Evolutionary conservation across 2,888 invertebrate genomes (phyloP), one percentile per base, ranked within the genome.

Genomic region (Atrina japonica): DNA sequence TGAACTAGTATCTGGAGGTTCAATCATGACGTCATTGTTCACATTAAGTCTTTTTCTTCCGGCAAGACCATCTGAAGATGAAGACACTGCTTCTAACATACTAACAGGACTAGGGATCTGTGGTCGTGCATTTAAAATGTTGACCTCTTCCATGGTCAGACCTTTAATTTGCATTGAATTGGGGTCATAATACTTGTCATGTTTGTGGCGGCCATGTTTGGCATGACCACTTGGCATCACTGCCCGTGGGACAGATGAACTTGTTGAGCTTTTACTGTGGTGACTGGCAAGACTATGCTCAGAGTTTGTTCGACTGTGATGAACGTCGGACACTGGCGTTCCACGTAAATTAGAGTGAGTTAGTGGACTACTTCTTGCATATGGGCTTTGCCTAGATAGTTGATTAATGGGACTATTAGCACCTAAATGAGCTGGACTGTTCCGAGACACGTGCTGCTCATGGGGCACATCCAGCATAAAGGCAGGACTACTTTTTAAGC

Each of bases 81-180:
- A 96, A 35, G 97, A 97, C n/a, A 97, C 96, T 0, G 96, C 97
- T 90, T 98, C 97, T 82, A 97, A 92, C 2, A 97, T 96, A 45
- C 96, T 96, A 2, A 97, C 96, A 80, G 98, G 92, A 89, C 97
- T 97, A 23, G 66, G 66, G 43, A 77, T 72, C 16, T 96, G 96
- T 30, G 97, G 96, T 64, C 97, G 92, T 1, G 95, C 94, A 90
- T 96, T 96, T 86, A 97, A 93, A 88, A 97, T 93, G 89, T 97
- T 96, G 77, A 97, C 96, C 92, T 97, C 97, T 91, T 97, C 97
- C 35, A 97, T 96, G 0, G 97, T 97, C 14, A 97, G 92, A 0
- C 97, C 97, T 91, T 96, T 95, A 14, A 83, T 77, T 30, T 74
- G 71, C 16, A 40, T 63, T 21, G 66, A 56, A 25, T 65, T 43